Evolutionary conservation across 2,888 invertebrate genomes (phyloP), one percentile per base, ranked within the genome.

Genomic region (Oscheius myriophilus): DNA sequence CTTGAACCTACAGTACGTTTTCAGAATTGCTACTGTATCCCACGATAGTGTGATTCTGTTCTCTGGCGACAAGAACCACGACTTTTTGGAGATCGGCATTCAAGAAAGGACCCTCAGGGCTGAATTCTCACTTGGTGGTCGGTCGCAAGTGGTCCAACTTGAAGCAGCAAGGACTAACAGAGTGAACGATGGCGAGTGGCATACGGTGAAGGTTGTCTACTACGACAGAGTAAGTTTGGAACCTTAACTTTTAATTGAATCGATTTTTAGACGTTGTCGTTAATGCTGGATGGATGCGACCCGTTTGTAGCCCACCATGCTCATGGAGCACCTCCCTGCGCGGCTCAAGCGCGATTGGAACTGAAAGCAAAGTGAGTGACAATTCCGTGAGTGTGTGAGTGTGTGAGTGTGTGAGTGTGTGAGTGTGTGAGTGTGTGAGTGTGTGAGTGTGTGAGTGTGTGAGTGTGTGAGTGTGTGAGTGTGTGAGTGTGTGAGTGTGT

Each of bases 141-240:
- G 78, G 54, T 70, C 71, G 49, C 71, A 68, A 1, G 71, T 71
- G 42, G 71, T 81, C 16, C 73, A 72, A 63, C 70, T 84, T 76
- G 75, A 80, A 11, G 82, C 79, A 49, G 81, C 52, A 11, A 63
- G 63, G 23, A 63, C 21, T 33, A 63, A 63, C 52, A 26, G 67
- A 51, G 72, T 85, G 25, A 82, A 83, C 59, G 82, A 85, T 54
- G 85, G 85, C 2, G 76, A 83, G 52, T 85, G 85, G 85, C 85
- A 85, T 64, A 80, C 67, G 18, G 69, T 85, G 4, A 72, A 57
- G 16, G 41, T 85, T 21, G 73, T 75, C 55, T 84, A 75, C 57
- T 76, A 72, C 26, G 75, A 84, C 54, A 72, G 73, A 63, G 84
- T 84, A 61, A 64, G 78, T 41, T 33, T 26, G 21, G 4, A n/a